These are phyloP conservation scores for Melolontha melolontha DNA, from an alignment of 2,888 invertebrate species.

Conservation along the genomic window DNA sequence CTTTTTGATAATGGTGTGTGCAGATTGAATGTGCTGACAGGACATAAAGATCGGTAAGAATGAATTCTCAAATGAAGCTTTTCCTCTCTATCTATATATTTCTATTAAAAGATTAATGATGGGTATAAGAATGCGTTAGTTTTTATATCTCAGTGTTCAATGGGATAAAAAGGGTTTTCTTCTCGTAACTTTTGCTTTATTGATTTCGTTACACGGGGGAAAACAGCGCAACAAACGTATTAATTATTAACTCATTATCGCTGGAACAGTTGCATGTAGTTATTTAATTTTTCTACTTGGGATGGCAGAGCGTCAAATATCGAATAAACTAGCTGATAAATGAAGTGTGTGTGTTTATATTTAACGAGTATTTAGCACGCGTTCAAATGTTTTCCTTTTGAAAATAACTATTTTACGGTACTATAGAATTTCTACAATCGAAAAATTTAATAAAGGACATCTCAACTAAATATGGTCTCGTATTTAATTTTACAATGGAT, in stretches of 20 bases:
- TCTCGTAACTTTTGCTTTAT: conserved; percentile 10
- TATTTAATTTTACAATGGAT: too few species aligned
- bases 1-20: conserved; percentile 11
- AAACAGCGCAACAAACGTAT: conserved; percentile 4
- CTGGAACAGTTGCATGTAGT: conserved; percentile 10
- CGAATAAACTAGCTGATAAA: not conserved
- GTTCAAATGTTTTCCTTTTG: too few species aligned
- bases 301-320: not conserved
- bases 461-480: too few species aligned
- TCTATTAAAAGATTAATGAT: conserved; percentile 5
- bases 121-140: not conserved
- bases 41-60: too few species aligned
- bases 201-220: conserved; percentile 14
- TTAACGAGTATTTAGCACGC: too few species aligned
- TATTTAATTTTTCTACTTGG: not conserved
- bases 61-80: too few species aligned
- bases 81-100: too few species aligned
- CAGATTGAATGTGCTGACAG: too few species aligned
- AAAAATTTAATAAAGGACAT: too few species aligned
- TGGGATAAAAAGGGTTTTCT: conserved; percentile 8
- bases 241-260: conserved; percentile 21
- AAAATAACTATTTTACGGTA: too few species aligned
- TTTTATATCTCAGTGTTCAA: not conserved
- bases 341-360: too few species aligned
- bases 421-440: too few species aligned